Conservation (phyloP, 2,797 vertebrate genomes). For the Podargus strigoides region DNA sequence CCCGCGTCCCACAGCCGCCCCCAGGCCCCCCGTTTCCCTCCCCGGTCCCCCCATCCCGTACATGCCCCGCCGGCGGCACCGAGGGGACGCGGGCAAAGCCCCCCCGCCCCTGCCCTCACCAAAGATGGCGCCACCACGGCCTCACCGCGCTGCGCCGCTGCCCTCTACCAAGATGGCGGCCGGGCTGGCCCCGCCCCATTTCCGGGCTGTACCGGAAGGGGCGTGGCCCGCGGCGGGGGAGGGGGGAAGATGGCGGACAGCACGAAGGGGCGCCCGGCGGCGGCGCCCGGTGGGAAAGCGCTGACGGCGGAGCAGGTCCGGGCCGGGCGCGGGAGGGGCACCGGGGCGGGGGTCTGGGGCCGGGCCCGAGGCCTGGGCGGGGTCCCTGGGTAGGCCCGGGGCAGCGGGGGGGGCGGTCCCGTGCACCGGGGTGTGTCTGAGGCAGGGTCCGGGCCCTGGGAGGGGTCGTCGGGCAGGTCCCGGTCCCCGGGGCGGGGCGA, state of each 20-base stretch:
- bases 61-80: not conserved
- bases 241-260: conserved; percentile 57
- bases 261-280: conserved; percentile 9
- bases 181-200: too few species aligned
- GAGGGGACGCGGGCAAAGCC: not conserved
- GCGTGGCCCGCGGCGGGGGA: not conserved
- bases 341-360: too few species aligned
- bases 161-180: not conserved
- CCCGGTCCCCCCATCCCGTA: not conserved
- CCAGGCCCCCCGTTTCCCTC: not conserved
- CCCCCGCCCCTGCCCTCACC: not conserved
- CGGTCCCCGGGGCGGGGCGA: too few species aligned
- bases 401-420: too few species aligned
- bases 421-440: not conserved
- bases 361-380: not conserved
- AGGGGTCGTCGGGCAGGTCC: too few species aligned
- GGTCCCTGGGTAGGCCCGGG: too few species aligned
- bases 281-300: not conserved
- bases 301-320: conserved; percentile 16
- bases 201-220: not conserved
- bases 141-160: not conserved
- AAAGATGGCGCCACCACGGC: not conserved
- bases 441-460: too few species aligned
- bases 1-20: not conserved
- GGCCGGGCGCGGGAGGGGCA: not conserved